These are phyloP conservation scores for Drosophila pseudotalamancana DNA, from an alignment of 2,888 invertebrate genomes.

Conservation along the genomic window DNA sequence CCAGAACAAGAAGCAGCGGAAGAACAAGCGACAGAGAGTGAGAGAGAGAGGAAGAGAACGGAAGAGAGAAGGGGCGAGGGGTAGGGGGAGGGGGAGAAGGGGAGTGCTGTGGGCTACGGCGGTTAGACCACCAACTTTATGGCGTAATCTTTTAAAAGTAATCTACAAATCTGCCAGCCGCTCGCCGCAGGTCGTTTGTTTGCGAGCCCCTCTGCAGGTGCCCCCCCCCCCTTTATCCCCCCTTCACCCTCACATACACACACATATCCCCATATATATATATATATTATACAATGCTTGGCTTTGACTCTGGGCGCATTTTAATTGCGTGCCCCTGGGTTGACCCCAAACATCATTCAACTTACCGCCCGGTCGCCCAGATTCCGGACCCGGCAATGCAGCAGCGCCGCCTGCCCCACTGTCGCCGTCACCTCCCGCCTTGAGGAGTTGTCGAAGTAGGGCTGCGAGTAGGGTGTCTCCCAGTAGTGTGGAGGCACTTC, in stretches of 20 bases:
- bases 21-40: constrained; percentile 10
- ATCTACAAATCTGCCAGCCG: constrained; percentile 76
- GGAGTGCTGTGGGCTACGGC: constrained; percentile 7
- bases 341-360: constrained; percentile 62
- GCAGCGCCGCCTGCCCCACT: constrained; percentile 93
- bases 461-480: constrained; percentile 90
- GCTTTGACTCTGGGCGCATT: constrained; percentile 52
- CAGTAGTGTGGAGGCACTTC: constrained; percentile 84
- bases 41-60: background rate
- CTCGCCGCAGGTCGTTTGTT: constrained; percentile 76
- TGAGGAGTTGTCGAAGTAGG: constrained; percentile 95
- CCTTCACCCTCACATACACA: constrained; percentile 19
- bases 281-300: too few relatives aligned
- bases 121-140: constrained; percentile 74
- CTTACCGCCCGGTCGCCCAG: constrained; percentile 95
- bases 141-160: constrained; percentile 79
- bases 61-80: background rate
- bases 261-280: too few relatives aligned
- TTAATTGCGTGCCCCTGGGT: constrained; percentile 55
- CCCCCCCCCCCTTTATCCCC: background rate
- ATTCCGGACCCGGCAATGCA: constrained; percentile 94
- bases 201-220: background rate
- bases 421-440: constrained; percentile 93
- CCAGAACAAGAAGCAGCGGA: constrained; percentile 60
- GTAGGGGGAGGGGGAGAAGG: background rate